These are phyloP conservation scores for Aurelia sp. DNA, from an alignment of 30 jellyfish, hydroid and myxozoan genomes.

Conservation along the genomic window DNA sequence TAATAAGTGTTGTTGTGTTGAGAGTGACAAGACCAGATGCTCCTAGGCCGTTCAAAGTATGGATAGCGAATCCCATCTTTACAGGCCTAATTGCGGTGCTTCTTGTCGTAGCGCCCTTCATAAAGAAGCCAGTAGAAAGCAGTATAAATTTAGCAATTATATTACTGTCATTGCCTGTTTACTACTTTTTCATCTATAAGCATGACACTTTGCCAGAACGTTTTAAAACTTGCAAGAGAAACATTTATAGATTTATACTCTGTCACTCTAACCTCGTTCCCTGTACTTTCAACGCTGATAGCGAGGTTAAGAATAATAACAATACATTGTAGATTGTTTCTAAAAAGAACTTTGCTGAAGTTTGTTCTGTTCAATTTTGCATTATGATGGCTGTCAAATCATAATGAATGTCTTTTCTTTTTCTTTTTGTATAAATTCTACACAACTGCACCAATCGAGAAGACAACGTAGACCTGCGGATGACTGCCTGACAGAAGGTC, in stretches of 20 bases:
- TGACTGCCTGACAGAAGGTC: too few relatives aligned
- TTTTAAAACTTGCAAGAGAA: not conserved
- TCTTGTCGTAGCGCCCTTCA: slow-evolving; percentile 24
- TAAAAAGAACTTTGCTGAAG: too few relatives aligned
- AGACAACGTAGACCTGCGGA: too few relatives aligned
- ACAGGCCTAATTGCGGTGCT: not conserved
- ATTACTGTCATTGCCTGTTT: slow-evolving; percentile 1
- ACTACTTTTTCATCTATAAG: not conserved
- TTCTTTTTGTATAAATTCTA: too few relatives aligned
- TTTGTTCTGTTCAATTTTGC: too few relatives aligned
- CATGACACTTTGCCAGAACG: slow-evolving; percentile 13
- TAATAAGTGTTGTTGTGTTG: slow-evolving; percentile 30
- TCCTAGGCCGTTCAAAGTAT: slow-evolving; percentile 53
- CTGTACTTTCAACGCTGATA: not conserved
- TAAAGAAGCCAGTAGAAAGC: slow-evolving; percentile 15
- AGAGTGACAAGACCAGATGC: slow-evolving; percentile 34
- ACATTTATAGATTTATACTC: not conserved
- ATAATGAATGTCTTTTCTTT: too few relatives aligned
- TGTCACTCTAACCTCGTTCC: slow-evolving; percentile 2
- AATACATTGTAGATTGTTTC: too few relatives aligned
- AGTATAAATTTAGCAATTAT: not conserved
- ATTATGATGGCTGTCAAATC: too few relatives aligned
- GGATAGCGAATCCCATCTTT: slow-evolving; percentile 36
- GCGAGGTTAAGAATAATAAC: too few relatives aligned
- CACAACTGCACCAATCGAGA: too few relatives aligned